A percentile compares a stretch with the other conserved stretches of the same genome.
These are phyloP conservation scores for Ciconia boyciana DNA, from an alignment of 2,113 vertebrate genomes.

Conservation along the genomic window DNA sequence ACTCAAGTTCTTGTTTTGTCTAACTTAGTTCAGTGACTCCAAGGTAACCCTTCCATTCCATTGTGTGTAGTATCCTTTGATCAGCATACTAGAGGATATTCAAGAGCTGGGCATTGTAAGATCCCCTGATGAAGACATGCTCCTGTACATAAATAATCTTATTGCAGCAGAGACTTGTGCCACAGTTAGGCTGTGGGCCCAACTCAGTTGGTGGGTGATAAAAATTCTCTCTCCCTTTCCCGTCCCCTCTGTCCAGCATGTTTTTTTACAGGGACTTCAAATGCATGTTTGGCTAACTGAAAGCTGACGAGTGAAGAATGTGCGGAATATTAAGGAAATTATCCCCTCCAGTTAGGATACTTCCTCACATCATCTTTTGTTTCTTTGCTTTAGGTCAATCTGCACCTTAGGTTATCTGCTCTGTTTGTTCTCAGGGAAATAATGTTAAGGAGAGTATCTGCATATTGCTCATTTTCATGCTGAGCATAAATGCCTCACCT, in stretches of 20 bases:
- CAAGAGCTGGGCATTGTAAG: not conserved
- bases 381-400: not conserved
- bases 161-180: not conserved
- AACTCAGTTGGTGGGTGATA: not conserved
- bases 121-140: not conserved
- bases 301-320: not conserved
- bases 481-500: not conserved
- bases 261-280: not conserved
- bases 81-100: not conserved
- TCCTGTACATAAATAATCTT: not conserved
- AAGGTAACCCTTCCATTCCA: not conserved
- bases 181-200: not conserved
- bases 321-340: not conserved
- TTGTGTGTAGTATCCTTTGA: not conserved
- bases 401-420: not conserved
- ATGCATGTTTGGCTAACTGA: not conserved
- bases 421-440: not conserved
- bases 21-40: not conserved
- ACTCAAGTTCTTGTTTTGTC: not conserved
- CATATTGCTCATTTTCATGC: constrained; percentile 11
- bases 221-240: not conserved
- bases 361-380: not conserved
- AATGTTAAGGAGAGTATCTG: not conserved
- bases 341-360: not conserved
- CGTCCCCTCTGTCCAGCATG: not conserved